Evolutionary conservation across 1,140 invertebrate genomes (phyloP), one percentile per base, ranked within the genome.

Genomic region (Eriosoma lanigerum): DNA sequence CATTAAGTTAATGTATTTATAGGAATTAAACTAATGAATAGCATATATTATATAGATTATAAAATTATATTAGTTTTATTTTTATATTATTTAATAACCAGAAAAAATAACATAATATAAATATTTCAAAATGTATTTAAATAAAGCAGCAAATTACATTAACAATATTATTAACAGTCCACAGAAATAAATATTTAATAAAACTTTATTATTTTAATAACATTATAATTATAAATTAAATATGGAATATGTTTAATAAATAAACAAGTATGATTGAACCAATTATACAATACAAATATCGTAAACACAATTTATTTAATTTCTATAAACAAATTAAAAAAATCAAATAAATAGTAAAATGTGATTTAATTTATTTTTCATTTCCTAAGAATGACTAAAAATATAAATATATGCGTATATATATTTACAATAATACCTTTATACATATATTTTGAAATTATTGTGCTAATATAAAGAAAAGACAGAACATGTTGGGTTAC

Each of bases 151-250:
- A 68, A 72, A 24, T 72, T 72, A 72, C 10, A 72, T 29, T 52
- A 72, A 72, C 46, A 72, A 13, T 72, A 50, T 72, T 52, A 72
- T 72, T 52, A 72, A 72, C 68, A 72, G 24, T 52, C 29, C 0
- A 9, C 0, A 17, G 13, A 72, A 52, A 50, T 66, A 72, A 29
- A 72, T 32, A 52, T 50, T 72, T 72, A 72, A 72, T 72, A 52
- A 72, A 72, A 72, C 46, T 52, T 72, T 72, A 72, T 72, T 26
- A 52, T 26, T 50, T 70, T 70, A 70, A 70, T 72, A 72, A 72
- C 46, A 72, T 52, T 4, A 64, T 66, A 52, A 70, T 70, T 26
- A 48, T 52, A 52, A 72, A 72, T 72, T 29, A 52, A 50, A 72
- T 29, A 52, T 32, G 46, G 68, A 72, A 72, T 72, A 52, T 52